A percentile compares a stretch with the other conserved stretches of the same genome.
These are phyloP conservation scores for Catostomus latipinnis DNA, from an alignment of 2,797 vertebrate genomes.

Conservation along the genomic window DNA sequence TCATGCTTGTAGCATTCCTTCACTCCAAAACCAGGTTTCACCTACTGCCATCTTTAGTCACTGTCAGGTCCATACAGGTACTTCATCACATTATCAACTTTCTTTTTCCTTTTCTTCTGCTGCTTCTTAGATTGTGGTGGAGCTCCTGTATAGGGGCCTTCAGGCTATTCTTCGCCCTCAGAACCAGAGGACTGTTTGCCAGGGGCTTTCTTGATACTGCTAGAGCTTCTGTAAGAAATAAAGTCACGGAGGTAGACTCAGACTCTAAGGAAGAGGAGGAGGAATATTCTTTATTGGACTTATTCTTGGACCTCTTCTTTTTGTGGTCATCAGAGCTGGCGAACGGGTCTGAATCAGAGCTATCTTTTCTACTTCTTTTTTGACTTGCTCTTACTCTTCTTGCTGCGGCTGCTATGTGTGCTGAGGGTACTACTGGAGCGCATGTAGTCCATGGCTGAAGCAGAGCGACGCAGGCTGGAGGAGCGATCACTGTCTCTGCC, in stretches of 20 bases:
- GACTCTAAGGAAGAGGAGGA: constrained; percentile 74
- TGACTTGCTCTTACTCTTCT: constrained; percentile 70
- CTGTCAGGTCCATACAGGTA: constrained; percentile 95
- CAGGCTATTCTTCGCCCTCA: constrained; percentile 64
- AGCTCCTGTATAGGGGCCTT: constrained; percentile 45
- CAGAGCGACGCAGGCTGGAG: constrained; percentile 82
- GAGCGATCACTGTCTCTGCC: constrained; percentile 55
- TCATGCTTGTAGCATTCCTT: constrained; percentile 76
- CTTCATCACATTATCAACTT: constrained; percentile 96
- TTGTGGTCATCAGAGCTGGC: constrained; percentile 68
- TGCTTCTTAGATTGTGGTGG: constrained; percentile 79
- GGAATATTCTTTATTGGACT: constrained; percentile 72
- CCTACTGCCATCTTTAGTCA: constrained; percentile 91
- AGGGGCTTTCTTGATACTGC: constrained; percentile 88
- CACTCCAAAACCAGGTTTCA: constrained; percentile 68
- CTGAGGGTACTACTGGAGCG: constrained; percentile 70
- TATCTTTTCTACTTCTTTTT: constrained; percentile 75
- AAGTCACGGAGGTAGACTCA: constrained; percentile 70
- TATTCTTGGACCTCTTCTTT: constrained; percentile 80
- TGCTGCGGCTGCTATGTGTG: constrained; percentile 69
- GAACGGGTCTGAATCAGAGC: constrained; percentile 75
- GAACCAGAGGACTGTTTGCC: constrained; percentile 60
- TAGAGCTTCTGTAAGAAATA: constrained; percentile 87
- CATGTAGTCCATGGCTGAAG: constrained; percentile 84
- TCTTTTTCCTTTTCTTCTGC: constrained; percentile 90